These are phyloP conservation scores for Guaruba guarouba DNA, from an alignment of 2,113 vertebrate species.

Conservation along the genomic window DNA sequence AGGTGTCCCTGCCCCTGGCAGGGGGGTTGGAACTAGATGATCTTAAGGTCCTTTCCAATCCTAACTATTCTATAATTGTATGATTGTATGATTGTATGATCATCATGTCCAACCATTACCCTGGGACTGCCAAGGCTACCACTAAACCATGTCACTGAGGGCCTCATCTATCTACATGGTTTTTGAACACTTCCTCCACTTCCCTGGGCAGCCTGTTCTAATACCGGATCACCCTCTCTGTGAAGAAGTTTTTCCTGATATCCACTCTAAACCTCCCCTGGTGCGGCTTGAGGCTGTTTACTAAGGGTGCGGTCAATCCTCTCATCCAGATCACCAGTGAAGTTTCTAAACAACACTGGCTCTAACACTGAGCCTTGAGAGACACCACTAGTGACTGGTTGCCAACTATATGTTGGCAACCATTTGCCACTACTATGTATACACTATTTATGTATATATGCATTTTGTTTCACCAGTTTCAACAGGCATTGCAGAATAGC, in stretches of 20 bases:
- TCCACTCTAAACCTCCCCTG: not conserved
- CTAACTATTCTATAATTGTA: too few species aligned
- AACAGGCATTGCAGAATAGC: not conserved
- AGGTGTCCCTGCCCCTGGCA: too few species aligned
- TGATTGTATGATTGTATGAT: not conserved
- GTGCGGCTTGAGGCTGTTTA: not conserved
- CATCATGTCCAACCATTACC: not conserved
- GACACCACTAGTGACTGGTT: not conserved
- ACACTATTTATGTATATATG: not conserved
- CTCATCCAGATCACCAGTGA: not conserved
- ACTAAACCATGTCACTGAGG: not conserved
- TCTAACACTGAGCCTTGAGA: not conserved
- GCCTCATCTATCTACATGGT: not conserved
- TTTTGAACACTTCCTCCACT: not conserved
- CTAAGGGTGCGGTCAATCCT: not conserved
- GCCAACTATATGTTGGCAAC: not conserved
- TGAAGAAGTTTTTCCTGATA: not conserved
- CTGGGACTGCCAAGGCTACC: not conserved
- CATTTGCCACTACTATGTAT: not conserved
- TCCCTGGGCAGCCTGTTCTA: not conserved
- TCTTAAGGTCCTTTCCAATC: too few species aligned
- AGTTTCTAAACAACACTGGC: not conserved
- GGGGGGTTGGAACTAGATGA: too few species aligned
- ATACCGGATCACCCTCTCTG: not conserved
- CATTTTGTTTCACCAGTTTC: not conserved